Evolutionary conservation across 2,888 invertebrate genomes (phyloP).

Genomic region (Sepioteuthis lessoniana): DNA sequence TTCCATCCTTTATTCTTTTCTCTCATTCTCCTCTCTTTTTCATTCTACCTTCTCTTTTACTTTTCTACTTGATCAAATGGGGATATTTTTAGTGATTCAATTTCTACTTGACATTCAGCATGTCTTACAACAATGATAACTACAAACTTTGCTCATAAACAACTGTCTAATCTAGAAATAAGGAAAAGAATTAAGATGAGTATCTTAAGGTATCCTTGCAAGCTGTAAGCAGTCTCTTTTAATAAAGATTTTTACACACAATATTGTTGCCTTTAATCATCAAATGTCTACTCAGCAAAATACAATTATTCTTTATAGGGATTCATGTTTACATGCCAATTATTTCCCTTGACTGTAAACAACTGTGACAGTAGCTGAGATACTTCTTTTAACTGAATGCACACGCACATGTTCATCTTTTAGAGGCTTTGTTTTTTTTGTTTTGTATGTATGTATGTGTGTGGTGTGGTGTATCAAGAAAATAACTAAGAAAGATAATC

Average conservation of each 20-base stretch:
- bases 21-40: background rate
- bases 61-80: background rate
- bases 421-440: background rate
- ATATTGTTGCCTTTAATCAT: background rate
- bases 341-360: background rate
- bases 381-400: background rate
- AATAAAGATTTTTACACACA: background rate
- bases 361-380: background rate
- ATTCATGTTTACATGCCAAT: conserved; percentile 1
- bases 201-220: background rate
- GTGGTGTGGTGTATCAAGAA: background rate
- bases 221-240: background rate
- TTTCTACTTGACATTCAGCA: background rate
- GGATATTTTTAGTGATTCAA: conserved; percentile 23
- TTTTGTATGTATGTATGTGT: too few species aligned
- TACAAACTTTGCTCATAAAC: background rate
- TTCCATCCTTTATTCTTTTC: background rate
- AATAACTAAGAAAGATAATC: background rate
- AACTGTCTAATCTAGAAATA: background rate
- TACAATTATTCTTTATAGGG: background rate
- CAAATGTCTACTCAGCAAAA: background rate
- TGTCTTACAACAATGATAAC: background rate
- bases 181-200: background rate
- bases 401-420: background rate
- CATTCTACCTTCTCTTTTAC: background rate